Base-by-base conservation (phyloP, 2,797 vertebrate genomes). In the Diglossa cyanea region DNA sequence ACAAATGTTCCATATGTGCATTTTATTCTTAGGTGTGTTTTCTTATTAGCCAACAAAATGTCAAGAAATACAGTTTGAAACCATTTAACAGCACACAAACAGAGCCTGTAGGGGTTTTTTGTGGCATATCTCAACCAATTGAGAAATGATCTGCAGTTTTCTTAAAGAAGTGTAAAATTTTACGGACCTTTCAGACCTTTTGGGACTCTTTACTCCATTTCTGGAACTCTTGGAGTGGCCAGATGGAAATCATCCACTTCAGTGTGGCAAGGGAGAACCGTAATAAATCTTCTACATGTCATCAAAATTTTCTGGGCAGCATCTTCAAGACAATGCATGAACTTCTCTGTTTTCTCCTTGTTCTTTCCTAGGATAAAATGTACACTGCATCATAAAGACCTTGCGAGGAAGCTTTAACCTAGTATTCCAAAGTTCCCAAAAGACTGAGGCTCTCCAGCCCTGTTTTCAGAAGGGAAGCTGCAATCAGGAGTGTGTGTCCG, bases 1-100 rank as follows among this genome's bases (percentile, higher is more conserved):
- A 94, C 94, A 96, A 94, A 75, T 84, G 47, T 94, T 84, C 80
- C 80, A 55, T 85, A 80, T 93, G 91, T 82, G 47, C 55, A 42
- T 57, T 91, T 94, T 93, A 82, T 90, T 90, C 79, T 80, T 78
- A 92, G 74, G 83, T 81, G 10, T 50, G 40, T 87, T 75, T 80
- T 55, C 55, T 74, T 76, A 86, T 75, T 78, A 93, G 88, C 78
- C 90, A 96, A 93, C 51, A 83, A 94, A 89, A 90, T 85, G 88
- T 94, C 96, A 94, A 85, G 55, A 79, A 94, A 88, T 65, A 37
- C 13, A 51, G 30, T 83, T 28, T 77, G 47, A 71, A 95, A 47
- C 48, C 35, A 47, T 86, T 90, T 78, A 80, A 86, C 65, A 76
- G 65, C 65, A 68, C 4, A 57, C 6, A 72, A 54, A 68, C 19